Conservation (phyloP, 2,113 vertebrate species). For the Cebus imitator region DNA sequence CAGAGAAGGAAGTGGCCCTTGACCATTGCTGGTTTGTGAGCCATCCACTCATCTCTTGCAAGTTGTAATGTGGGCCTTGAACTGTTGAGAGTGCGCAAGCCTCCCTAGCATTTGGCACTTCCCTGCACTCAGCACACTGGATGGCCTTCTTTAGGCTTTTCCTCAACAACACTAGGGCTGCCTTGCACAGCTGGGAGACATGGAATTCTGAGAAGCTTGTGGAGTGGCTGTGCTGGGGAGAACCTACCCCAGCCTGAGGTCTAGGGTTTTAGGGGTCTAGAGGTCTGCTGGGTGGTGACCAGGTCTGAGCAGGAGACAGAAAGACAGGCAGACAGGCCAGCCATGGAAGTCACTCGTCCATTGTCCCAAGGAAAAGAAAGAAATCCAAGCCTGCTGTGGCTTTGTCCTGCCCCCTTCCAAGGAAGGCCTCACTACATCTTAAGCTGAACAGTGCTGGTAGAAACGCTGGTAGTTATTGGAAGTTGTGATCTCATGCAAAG, state of each 20-base stretch:
- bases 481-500: not conserved
- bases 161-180: not conserved
- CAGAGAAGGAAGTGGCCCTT: slow-evolving; percentile 45
- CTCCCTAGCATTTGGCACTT: not conserved
- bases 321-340: not conserved
- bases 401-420: fast-evolving
- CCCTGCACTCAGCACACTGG: not conserved
- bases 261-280: not conserved
- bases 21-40: not conserved
- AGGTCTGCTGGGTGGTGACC: not conserved
- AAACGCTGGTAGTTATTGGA: not conserved
- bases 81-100: not conserved
- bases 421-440: not conserved
- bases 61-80: not conserved
- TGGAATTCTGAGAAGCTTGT: not conserved
- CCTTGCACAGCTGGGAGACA: not conserved
- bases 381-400: not conserved
- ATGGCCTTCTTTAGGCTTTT: not conserved
- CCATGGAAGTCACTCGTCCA: not conserved
- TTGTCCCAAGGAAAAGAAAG: not conserved
- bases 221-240: not conserved
- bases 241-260: not conserved
- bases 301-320: not conserved
- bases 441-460: not conserved
- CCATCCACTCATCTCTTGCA: not conserved